These are phyloP conservation scores for Rosalia funebris DNA, from an alignment of 2,888 invertebrate species.

Conservation along the genomic window DNA sequence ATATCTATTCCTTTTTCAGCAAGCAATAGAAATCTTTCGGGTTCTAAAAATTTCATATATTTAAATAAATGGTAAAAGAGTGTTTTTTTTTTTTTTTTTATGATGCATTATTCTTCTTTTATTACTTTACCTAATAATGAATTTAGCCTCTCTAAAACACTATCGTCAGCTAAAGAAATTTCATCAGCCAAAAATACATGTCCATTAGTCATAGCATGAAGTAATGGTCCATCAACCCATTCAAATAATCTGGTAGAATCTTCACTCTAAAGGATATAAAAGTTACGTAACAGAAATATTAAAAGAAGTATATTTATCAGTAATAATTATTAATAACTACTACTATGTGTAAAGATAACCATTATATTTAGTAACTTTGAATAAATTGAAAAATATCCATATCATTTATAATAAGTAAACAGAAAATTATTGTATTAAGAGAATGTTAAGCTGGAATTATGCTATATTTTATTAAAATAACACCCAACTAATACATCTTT, in stretches of 20 bases:
- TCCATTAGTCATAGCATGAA: conserved; percentile 89
- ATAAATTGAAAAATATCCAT: too few relatives aligned
- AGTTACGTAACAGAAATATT: conserved; percentile 15
- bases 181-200: conserved; percentile 95
- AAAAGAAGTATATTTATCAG: conserved; percentile 18
- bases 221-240: conserved; percentile 97
- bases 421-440: too few relatives aligned
- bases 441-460: too few relatives aligned
- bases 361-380: too few relatives aligned
- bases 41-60: conserved; percentile 68
- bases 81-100: too few relatives aligned
- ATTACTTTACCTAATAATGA: conserved; percentile 85
- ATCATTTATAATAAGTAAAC: too few relatives aligned
- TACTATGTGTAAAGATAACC: too few relatives aligned
- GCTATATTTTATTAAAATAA: too few relatives aligned
- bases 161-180: conserved; percentile 98
- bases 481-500: too few relatives aligned
- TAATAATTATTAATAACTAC: too few relatives aligned
- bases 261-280: conserved; percentile 44
- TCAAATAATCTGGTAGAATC: conserved; percentile 79
- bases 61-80: too few relatives aligned
- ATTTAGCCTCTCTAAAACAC: conserved; percentile 96
- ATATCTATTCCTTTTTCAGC: conserved; percentile 86
- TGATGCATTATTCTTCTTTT: too few relatives aligned
- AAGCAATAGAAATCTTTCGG: conserved; percentile 88